These are phyloP conservation scores for Platycercus adscitus DNA, from an alignment of 2,113 vertebrate genomes.

Conservation along the genomic window DNA sequence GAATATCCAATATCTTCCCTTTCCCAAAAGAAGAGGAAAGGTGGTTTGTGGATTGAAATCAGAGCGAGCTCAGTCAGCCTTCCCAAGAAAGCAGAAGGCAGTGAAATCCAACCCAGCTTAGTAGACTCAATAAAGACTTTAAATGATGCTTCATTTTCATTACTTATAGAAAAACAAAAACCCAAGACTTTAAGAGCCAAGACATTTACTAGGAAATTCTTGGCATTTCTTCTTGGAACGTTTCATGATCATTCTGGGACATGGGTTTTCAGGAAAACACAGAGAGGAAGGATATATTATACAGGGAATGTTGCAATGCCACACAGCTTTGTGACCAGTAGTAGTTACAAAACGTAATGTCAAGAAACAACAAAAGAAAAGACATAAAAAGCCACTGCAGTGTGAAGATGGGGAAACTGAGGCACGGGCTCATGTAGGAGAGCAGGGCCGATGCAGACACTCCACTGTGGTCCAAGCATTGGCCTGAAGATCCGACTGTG, in stretches of 20 bases:
- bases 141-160: constrained; percentile 3
- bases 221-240: background rate
- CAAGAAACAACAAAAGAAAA: background rate
- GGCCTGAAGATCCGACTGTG: accelerated
- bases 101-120: background rate
- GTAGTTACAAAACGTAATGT: background rate
- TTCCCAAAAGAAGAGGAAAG: background rate
- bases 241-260: background rate
- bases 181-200: background rate
- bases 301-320: background rate
- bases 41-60: background rate
- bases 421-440: accelerated
- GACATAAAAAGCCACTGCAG: background rate
- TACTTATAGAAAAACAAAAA: background rate
- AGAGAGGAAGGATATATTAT: background rate
- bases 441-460: background rate
- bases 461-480: accelerated
- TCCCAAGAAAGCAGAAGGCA: background rate
- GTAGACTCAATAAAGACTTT: background rate
- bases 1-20: background rate
- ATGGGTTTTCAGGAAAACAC: background rate
- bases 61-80: background rate
- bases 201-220: constrained; percentile 9
- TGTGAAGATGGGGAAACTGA: background rate
- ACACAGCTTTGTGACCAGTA: background rate